Percentiles rank a stretch among this genome's conserved stretches.
Evolutionary conservation across 2,888 invertebrate species (phyloP).

Genomic region (Ophion costatus): DNA sequence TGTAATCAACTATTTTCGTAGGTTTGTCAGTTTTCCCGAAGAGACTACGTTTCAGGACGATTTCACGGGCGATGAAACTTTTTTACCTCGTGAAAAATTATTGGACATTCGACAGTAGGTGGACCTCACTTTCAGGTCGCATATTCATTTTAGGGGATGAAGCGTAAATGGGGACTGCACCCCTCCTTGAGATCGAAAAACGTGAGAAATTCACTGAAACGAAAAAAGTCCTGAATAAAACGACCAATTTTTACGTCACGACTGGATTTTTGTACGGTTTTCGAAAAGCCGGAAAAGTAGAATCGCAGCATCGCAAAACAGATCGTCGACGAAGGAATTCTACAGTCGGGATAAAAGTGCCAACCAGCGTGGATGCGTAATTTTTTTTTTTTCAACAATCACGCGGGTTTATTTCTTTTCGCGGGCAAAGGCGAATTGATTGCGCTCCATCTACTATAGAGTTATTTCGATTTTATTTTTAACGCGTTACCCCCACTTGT

Average conservation of each 20-base stretch:
- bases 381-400: background rate
- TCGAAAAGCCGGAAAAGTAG: too few relatives aligned
- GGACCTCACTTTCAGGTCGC: background rate
- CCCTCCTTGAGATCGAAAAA: too few relatives aligned
- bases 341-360: background rate
- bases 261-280: too few relatives aligned
- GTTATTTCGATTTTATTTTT: constrained; percentile 19
- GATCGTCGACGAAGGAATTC: too few relatives aligned
- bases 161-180: too few relatives aligned
- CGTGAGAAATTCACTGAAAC: too few relatives aligned
- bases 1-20: background rate
- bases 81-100: background rate
- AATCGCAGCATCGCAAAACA: too few relatives aligned
- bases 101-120: background rate
- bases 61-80: background rate
- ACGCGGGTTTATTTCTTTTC: background rate
- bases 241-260: too few relatives aligned
- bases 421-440: background rate
- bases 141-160: too few relatives aligned
- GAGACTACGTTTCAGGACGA: background rate
- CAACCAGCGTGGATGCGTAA: background rate
- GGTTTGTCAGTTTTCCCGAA: background rate
- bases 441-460: background rate
- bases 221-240: too few relatives aligned
- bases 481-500: too few relatives aligned